These are phyloP conservation scores for Bellardia pandia DNA, from an alignment of 2,888 invertebrate genomes.

Conservation along the genomic window DNA sequence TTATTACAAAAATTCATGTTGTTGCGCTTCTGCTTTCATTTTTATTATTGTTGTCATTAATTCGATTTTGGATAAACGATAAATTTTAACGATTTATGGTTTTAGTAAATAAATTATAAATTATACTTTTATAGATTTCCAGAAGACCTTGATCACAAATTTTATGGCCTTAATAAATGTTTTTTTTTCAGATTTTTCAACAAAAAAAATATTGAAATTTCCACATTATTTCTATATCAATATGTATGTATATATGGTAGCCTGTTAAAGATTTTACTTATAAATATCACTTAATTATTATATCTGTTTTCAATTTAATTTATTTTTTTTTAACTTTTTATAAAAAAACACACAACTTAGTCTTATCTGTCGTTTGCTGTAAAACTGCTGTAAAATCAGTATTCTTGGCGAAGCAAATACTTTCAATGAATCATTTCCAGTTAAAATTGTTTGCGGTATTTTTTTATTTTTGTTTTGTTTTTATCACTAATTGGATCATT, in stretches of 20 bases:
- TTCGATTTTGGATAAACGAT: slow-evolving; percentile 26
- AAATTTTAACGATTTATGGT: slow-evolving; percentile 50
- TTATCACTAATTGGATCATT: slow-evolving; percentile 21
- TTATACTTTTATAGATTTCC: neutral
- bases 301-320: neutral
- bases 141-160: slow-evolving; percentile 28
- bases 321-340: neutral
- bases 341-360: neutral
- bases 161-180: neutral
- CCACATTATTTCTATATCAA: neutral
- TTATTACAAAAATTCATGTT: neutral
- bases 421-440: neutral
- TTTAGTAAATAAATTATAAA: slow-evolving; percentile 30
- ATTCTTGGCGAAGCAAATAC: neutral
- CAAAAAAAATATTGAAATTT: neutral
- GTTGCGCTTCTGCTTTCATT: neutral
- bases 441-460: neutral
- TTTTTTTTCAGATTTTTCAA: neutral
- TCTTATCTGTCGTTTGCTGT: neutral
- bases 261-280: neutral
- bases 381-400: neutral
- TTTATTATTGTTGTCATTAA: neutral
- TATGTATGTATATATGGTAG: too few species aligned
- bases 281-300: neutral
- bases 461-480: neutral